Base-by-base conservation (phyloP, 2,888 invertebrate species). In the Eustalomyia histrio region DNA sequence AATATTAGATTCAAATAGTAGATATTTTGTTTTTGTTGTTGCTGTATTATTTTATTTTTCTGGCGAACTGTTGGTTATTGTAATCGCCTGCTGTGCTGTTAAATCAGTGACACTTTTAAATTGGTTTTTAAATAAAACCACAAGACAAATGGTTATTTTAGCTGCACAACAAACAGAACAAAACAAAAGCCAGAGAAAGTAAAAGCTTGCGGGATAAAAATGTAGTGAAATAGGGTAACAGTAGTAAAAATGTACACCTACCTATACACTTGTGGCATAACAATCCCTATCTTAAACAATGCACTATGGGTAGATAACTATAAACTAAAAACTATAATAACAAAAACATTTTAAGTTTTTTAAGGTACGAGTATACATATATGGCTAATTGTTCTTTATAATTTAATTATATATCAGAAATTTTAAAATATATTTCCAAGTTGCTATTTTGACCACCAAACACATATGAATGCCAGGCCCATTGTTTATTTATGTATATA, bases 91-190 rank as follows among this genome's bases (percentile, higher is more conserved):
- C 68, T 72, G 75, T 61, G 71, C 53, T 50, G 21, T 67, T 57
- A 58, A 72, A 80, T 76, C 80, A 52, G 80, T 80, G 80, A 73
- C 80, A 72, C 63, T 68, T 68, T 78, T 63, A 63, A 80, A 78
- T 78, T 83, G 68, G 78, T 57, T 78, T 78, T 80, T 60, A 75
- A 83, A 80, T 72, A 67, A 69, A 80, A 71, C 78, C 80, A 58
- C 75, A 83, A 76, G 75, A 76, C 69, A 80, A 83, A 80, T 76
- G 61, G 52, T 63, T 55, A 52, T 52, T 55, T 53, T 65, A 71
- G 65, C 60, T 57, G 18, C 43, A 72, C 58, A 57, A 47, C 39
- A 17, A 57, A 33, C 10, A n/a, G 21, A 10, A 17, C 3, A 6
- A 24, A 24, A 2, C n/a, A n/a, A n/a, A n/a, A n/a, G n/a, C n/a